Evolutionary conservation across 2,888 invertebrate species (phyloP), one percentile per base, ranked within the genome.

Genomic region (Theretra japonica): DNA sequence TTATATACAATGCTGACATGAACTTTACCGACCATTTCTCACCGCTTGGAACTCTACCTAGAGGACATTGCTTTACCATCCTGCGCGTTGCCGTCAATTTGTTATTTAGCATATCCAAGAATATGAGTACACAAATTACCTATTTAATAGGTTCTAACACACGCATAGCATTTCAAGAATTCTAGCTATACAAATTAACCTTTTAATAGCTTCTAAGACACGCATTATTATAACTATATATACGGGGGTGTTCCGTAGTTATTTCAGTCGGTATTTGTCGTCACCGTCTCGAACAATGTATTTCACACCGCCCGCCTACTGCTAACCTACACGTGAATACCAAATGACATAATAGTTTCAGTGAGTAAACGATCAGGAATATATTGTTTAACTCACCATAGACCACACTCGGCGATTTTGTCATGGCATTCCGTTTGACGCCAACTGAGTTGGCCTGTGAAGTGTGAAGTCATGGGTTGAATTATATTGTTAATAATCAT

Each of bases 251-350:
- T 19, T 5, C 53, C n/a, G n/a, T 53, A n/a, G 53, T n/a, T 53
- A 53, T 53, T 53, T 53, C n/a, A 19, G 53, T 53, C 19, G 53
- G n/a, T n/a, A 53, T n/a, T 53, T 53, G 53, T 53, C 53, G 53
- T 53, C 53, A 53, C 53, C 6, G 53, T 53, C 53, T 53, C 53
- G 53, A 53, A 17, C 19, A 53, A 53, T 53, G n/a, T 53, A 53
- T n/a, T 53, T 53, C 53, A 19, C 53, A n/a, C 53, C 53, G 53
- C n/a, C 53, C 53, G 53, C 53, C 53, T 53, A 53, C 53, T 53
- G n/a, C 41, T 41, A 19, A 15, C 48, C 50, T 53, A 53, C n/a
- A n/a, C 53, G 53, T n/a, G n/a, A 17, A 53, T 53, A 53, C 17
- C 53, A 53, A 53, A 53, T 53, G 53, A 53, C 53, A 53, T 53